Evolutionary conservation across 2,797 vertebrate genomes (phyloP), one percentile per base, ranked within the genome.

Genomic region (Enteromius argenteus): DNA sequence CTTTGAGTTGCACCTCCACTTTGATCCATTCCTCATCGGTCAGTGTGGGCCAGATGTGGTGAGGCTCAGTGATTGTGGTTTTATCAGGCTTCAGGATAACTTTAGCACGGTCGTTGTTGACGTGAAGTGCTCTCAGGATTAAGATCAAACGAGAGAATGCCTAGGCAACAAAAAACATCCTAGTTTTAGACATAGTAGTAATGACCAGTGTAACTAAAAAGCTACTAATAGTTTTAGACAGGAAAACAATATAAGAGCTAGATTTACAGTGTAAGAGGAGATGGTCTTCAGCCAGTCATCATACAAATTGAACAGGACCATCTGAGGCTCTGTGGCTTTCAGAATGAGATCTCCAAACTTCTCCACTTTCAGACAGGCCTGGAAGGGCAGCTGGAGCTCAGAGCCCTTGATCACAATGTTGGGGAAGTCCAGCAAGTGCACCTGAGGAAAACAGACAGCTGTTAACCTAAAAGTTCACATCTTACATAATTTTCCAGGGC

Each of bases 201-300:
- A 42, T 68, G 3, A 60, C 4, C 0, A 42, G 74, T 60, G 8
- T 10, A 49, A 46, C 4, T 46, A 10, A 46, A 10, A 44, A 35
- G 15, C 27, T 66, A 49, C 17, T 46, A 32, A 30, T 17, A 2
- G 15, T 42, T 32, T 32, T 44, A 44, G 42, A 11, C 3, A 3
- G 42, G 11, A 14, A 44, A 44, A 42, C 0, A 11, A 13, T 13
- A 21, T 42, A 35, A 69, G 7, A 76, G 27, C 11, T 44, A 11
- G 69, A 92, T 95, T 94, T 90, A 99, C 98, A 67, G 98, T 99
- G 92, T 99, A 99, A 35, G 98, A 99, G 9, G 98, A 99, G 90
- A 99, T 99, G 62, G 98, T 99, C 96, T 99, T 99, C 83, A 99
- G 96, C 98, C 98, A 99, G 93, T 99, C 98, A 3, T 99, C 98